Conservation (phyloP, 2,113 vertebrate species). For the Alligator mississippiensis region DNA sequence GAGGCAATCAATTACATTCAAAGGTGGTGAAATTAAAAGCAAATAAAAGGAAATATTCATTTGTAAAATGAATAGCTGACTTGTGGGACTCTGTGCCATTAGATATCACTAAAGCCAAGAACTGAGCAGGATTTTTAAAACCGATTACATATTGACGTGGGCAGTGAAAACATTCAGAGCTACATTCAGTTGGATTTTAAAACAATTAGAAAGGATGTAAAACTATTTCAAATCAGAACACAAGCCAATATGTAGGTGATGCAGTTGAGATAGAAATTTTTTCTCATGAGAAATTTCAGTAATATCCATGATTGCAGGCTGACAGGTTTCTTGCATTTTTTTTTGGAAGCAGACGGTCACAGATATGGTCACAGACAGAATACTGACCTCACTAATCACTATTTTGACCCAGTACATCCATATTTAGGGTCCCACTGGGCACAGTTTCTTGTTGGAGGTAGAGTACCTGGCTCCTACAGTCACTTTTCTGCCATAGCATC, state of each 20-base stretch:
- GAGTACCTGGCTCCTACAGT: neutral
- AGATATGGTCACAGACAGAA: neutral
- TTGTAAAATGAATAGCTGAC: neutral
- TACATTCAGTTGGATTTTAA: neutral
- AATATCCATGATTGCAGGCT: too few species aligned
- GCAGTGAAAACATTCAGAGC: neutral
- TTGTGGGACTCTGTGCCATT: neutral
- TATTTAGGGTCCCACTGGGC: neutral
- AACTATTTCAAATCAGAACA: neutral
- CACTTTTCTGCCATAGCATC: neutral
- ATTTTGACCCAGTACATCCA: neutral
- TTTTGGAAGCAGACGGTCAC: neutral
- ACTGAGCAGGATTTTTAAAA: neutral
- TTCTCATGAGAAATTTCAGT: neutral
- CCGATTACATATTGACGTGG: neutral
- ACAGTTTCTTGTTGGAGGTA: neutral
- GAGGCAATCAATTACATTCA: neutral
- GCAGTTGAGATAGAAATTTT: neutral
- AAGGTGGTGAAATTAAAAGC: neutral
- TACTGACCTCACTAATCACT: neutral
- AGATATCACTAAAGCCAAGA: neutral
- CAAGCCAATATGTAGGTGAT: neutral
- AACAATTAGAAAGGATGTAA: neutral
- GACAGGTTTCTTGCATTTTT: neutral
- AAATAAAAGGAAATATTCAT: neutral